Evolutionary conservation across 2,113 vertebrate genomes (phyloP).

Genomic region (Seriola quinqueradiata): DNA sequence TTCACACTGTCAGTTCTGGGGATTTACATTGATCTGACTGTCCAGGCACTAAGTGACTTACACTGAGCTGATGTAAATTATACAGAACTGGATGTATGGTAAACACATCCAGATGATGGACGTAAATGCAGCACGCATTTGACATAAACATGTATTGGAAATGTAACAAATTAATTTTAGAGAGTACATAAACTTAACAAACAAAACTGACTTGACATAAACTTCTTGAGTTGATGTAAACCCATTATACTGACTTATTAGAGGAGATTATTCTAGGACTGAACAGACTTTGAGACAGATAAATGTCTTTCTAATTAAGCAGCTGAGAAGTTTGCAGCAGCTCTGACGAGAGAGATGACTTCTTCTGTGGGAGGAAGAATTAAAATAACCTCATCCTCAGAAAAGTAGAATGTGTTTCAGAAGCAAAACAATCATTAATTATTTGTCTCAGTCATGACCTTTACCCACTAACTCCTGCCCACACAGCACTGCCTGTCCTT

Average conservation of each 20-base stretch:
- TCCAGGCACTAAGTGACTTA: background rate
- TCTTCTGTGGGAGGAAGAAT: constrained; percentile 43
- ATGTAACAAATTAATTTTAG: background rate
- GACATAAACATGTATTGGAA: background rate
- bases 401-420: constrained; percentile 13
- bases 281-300: constrained; percentile 4
- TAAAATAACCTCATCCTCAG: constrained; percentile 25
- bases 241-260: background rate
- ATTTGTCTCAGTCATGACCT: constrained; percentile 38
- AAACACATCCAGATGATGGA: constrained; percentile 1
- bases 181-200: background rate
- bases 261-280: constrained; percentile 1
- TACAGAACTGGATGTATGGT: background rate
- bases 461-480: constrained; percentile 23
- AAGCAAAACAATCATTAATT: constrained; percentile 40
- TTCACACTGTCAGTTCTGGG: background rate
- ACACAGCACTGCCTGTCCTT: background rate
- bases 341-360: constrained; percentile 2
- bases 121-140: background rate
- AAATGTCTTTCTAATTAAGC: constrained; percentile 36
- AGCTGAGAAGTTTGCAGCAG: constrained; percentile 15
- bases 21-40: background rate
- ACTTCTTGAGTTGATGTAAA: constrained; percentile 19
- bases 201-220: background rate
- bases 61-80: background rate